Evolutionary conservation across 2,113 vertebrate species (phyloP), one percentile per base, ranked within the genome.

Genomic region (Gadus macrocephalus): DNA sequence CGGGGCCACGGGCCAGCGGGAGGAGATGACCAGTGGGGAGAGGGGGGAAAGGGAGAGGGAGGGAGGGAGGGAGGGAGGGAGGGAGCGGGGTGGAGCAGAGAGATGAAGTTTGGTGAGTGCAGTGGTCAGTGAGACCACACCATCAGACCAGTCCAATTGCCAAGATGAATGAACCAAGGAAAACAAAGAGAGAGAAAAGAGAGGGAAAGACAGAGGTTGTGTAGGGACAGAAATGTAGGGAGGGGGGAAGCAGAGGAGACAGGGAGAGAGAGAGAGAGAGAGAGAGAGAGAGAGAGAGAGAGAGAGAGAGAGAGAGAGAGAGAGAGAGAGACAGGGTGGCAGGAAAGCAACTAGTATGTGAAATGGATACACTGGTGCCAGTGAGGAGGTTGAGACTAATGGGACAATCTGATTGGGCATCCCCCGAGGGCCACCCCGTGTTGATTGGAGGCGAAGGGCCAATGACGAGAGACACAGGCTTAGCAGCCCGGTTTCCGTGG

Each of bases 81-180:
- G 19, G 31, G 62, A 63, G 53, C 5, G 27, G 15, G 67, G 38
- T 17, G 35, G 56, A 42, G 35, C 25, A 53, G 59, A 31, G 78
- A 49, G 42, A 9, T 49, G 42, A 53, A 78, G 84, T 42, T 42
- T 11, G 38, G 38, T 42, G 83, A 81, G 65, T 83, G 86, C 85
- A 82, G 59, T 81, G 86, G 42, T 88, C 88, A 89, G 74, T 78
- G 79, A 71, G 78, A 83, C 69, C 62, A 55, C 82, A 79, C 56
- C 66, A 62, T 64, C 28, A 2, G 58, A 74, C 64, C 69, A 66
- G 19, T 25, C 22, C 74, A 74, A 60, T 62, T 69, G 83, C 87
- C 86, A 85, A 86, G 71, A 83, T 76, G 85, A 89, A 85, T 75
- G 31, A 83, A 66, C 71, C 70, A 58, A 58, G 15, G 15, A 16